A percentile compares a stretch with the other conserved stretches of the same genome.
Evolutionary conservation across 2,797 vertebrate species (phyloP).

Genomic region (Tauraco hartlaubi): DNA sequence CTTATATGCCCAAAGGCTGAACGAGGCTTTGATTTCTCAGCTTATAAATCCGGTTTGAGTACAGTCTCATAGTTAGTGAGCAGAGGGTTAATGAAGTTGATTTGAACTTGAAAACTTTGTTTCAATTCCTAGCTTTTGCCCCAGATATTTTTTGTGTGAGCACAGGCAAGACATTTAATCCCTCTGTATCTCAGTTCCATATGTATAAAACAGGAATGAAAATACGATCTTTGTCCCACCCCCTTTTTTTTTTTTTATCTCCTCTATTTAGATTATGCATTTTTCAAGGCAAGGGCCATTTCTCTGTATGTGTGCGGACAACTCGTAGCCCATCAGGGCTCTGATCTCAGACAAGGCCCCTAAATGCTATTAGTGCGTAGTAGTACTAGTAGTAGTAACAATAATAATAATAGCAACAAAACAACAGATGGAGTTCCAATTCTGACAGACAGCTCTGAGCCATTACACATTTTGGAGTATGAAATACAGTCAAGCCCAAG

Average conservation of each 20-base stretch:
- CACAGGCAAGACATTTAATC: constrained; percentile 47
- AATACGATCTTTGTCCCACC: background rate
- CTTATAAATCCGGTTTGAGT: background rate
- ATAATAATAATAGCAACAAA: background rate
- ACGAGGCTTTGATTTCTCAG: background rate
- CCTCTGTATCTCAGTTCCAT: constrained; percentile 4
- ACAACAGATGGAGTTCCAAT: background rate
- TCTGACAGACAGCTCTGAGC: background rate
- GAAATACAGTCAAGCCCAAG: background rate
- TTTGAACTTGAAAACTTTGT: background rate
- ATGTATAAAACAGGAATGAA: constrained; percentile 47
- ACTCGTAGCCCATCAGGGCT: background rate
- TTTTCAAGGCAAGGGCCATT: background rate
- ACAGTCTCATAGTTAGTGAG: background rate
- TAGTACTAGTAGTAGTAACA: background rate
- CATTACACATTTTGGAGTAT: background rate
- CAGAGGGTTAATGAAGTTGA: constrained; percentile 15
- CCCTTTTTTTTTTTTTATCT: constrained; percentile 28
- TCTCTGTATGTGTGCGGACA: background rate
- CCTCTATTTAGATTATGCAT: background rate
- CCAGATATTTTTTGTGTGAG: constrained; percentile 50
- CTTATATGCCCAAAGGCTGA: background rate
- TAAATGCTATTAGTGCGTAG: background rate
- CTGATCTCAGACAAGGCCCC: background rate
- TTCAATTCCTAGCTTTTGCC: constrained; percentile 39